Evolutionary conservation across 2,888 invertebrate species (phyloP), one percentile per base, ranked within the genome.

Genomic region (Brachyopa scutellaris): DNA sequence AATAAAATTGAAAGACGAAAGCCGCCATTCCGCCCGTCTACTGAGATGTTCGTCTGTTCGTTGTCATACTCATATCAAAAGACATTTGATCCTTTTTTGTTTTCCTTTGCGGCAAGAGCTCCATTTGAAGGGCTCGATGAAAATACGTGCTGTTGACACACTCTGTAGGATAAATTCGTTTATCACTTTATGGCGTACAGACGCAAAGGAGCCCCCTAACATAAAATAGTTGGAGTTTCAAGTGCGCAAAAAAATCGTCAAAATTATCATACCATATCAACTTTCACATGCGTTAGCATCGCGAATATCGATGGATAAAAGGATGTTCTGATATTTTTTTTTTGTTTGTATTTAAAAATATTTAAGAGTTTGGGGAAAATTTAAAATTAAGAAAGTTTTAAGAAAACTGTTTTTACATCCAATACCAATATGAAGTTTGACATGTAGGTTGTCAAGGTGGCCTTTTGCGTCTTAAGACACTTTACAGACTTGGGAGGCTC

Each of bases 201-300:
- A 40, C 40, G 40, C 15, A 17, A 17, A 40, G 40, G 40, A 40
- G 40, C 40, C 40, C 17, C 7, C 15, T n/a, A 6, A 15, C 0
- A 2, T 40, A 9, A 17, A 8, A 17, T 8, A 40, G 9, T 40
- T 40, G 7, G 40, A 40, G 40, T 40, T 40, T 17, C 15, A 40
- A 40, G 40, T n/a, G n/a, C 15, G 17, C 9, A 17, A 7, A 40
- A 17, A 40, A 40, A 40, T 6, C 8, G 5, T 40, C 8, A 4
- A 40, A 40, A 40, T 40, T 40, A 40, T 40, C 40, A 40, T 40
- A 40, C n/a, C n/a, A n/a, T n/a, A n/a, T 17, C 8, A 40, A 38
- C 36, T 38, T 38, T 15, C 36, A 40, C 40, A 40, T 40, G 40
- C 17, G 40, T 40, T 15, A 40, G 17, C 40, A 40, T 40, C 40